phyloP scores from a whole-genome alignment of 2,888 invertebrate species.

The Xanthorhoe designata region DNA sequence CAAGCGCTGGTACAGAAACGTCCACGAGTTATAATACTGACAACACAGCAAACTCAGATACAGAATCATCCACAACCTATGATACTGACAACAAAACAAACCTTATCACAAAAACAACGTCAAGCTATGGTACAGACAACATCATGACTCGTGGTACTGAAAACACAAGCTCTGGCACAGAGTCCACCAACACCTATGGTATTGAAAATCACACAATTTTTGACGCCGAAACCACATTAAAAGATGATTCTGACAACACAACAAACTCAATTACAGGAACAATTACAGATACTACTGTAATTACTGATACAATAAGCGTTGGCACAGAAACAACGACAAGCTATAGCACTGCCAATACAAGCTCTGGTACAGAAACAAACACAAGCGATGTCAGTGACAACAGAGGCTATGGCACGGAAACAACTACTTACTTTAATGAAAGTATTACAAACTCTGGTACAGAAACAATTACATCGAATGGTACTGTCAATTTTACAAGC shows the following conservation, averaged over 20 bases:
- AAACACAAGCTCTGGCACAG: neutral
- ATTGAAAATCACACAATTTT: too few relatives aligned
- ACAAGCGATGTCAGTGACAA: neutral
- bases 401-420: neutral
- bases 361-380: neutral
- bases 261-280: neutral
- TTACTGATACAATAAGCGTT: neutral
- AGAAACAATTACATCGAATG: neutral
- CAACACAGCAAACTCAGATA: too few relatives aligned
- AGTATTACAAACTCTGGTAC: neutral
- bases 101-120: too few relatives aligned
- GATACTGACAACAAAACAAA: too few relatives aligned
- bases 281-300: neutral
- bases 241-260: neutral
- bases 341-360: neutral
- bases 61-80: too few relatives aligned
- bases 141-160: too few relatives aligned
- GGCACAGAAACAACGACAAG: neutral
- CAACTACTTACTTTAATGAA: neutral
- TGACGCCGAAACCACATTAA: too few relatives aligned
- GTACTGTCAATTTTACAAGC: neutral
- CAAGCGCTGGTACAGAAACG: too few relatives aligned
- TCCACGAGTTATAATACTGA: too few relatives aligned
- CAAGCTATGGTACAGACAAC: too few relatives aligned
- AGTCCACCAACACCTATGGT: neutral